phyloP scores from a whole-genome alignment of 2,113 vertebrate species.

The Pseudois nayaur region DNA sequence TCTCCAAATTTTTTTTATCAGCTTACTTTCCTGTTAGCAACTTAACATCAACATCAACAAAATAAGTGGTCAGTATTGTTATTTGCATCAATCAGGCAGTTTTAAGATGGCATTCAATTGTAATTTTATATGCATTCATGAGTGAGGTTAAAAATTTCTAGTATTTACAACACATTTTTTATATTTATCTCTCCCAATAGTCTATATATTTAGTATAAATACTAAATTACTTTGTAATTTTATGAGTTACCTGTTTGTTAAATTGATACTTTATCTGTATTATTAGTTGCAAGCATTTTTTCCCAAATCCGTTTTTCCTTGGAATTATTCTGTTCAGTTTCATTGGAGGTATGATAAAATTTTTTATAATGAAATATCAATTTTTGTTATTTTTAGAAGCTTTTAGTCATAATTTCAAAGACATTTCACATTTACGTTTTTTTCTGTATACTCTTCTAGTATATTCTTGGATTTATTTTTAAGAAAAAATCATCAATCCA shows the following conservation, averaged over 20 bases:
- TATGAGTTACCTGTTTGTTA: background rate
- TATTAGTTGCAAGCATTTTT: background rate
- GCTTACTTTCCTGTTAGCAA: background rate
- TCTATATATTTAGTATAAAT: background rate
- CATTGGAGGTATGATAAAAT: background rate
- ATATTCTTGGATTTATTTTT: background rate
- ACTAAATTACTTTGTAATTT: background rate
- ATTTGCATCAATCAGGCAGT: background rate
- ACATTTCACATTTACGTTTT: background rate
- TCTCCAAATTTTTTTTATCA: background rate
- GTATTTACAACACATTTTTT: background rate
- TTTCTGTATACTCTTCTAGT: background rate
- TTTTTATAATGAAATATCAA: background rate
- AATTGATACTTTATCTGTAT: background rate
- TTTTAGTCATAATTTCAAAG: background rate
- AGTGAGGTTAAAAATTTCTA: background rate
- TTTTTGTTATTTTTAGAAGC: background rate
- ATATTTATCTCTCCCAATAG: background rate
- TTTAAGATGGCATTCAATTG: background rate
- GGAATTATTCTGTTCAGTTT: background rate
- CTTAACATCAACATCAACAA: background rate
- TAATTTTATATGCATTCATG: background rate
- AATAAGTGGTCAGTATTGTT: background rate
- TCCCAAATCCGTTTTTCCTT: background rate
- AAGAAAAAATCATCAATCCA: background rate